phyloP scores from a whole-genome alignment of 2,888 invertebrate species.

The Aplocera efformata region DNA sequence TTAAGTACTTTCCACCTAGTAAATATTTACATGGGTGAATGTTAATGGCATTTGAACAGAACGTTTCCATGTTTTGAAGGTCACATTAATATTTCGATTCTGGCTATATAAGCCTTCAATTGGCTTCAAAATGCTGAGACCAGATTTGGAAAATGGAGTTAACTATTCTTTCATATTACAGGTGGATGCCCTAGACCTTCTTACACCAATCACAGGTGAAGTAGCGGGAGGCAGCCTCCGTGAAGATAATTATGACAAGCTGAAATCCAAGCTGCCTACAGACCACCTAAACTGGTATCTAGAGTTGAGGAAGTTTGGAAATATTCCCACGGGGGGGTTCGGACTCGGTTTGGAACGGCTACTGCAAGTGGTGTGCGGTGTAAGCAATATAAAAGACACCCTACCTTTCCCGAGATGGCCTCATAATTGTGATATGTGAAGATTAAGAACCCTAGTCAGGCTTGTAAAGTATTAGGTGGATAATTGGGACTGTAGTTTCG shows the following conservation, averaged over 20 bases:
- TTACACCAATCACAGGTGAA: conserved; percentile 95
- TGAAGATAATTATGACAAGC: conserved; percentile 85
- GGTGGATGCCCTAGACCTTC: conserved; percentile 92
- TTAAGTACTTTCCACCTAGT: too few species aligned
- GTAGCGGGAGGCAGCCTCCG: conserved; percentile 97
- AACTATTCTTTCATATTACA: too few species aligned
- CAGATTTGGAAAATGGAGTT: too few species aligned
- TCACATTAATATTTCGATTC: too few species aligned
- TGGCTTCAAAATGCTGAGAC: too few species aligned
- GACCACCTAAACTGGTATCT: conserved; percentile 90
- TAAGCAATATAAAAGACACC: conserved; percentile 95
- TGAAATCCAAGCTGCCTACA: conserved; percentile 83
- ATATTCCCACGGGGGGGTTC: conserved; percentile 95
- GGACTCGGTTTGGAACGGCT: conserved; percentile 97
- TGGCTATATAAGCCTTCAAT: too few species aligned
- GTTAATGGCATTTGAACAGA: too few species aligned
- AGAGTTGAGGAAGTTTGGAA: conserved; percentile 93
- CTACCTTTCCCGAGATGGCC: conserved; percentile 97
- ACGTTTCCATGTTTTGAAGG: too few species aligned
- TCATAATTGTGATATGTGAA: conserved; percentile 88
- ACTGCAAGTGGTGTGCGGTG: conserved; percentile 89
- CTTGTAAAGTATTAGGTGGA: too few species aligned
- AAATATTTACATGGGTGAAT: too few species aligned
- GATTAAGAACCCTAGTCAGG: neutral
- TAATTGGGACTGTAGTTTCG: too few species aligned